Evolutionary conservation across 1,140 invertebrate genomes (phyloP), one percentile per base, ranked within the genome.

Genomic region (Heterodera carotae): DNA sequence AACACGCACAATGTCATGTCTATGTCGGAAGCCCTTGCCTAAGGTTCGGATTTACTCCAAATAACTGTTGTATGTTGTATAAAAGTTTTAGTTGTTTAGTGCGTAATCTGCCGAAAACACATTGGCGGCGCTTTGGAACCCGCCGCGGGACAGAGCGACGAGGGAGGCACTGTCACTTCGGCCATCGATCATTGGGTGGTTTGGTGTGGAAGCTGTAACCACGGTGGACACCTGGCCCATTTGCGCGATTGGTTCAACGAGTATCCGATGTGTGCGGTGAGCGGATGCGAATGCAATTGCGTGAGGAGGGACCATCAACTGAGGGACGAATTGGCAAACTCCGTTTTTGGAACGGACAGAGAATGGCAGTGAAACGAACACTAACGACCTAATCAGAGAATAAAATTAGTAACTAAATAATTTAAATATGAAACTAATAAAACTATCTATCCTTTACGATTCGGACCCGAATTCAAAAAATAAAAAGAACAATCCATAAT

Each of bases 111-210:
- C 43, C 43, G 81, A 7, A 39, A 68, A 53, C 80, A 79, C 66
- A 34, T 81, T 39, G 78, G 78, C 2, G 78, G 68, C 69, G 64
- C 78, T 10, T 60, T 39, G 12, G 75, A 76, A 27, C 59, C 78
- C n/a, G 69, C 53, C 18, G 34, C 56, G 56, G 59, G 29, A 18
- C 53, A 80, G 31, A n/a, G 68, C 76, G 68, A 48, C 56, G 67
- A 48, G 18, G 53, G 72, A 69, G 27, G 27, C 25, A 18, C 53
- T 34, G 27, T 34, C 70, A 22, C 12, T n/a, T 80, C 68, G 12
- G 27, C 34, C 1, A 84, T 82, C 34, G 82, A 82, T 39, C 82
- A 82, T 56, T 82, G 81, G 81, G 39, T 74, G 36, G 72, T 74
- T 4, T 74, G 72, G 72, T 74, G 72, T 36, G 59, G 53, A 25